Evolutionary conservation across 2,797 vertebrate species (phyloP).

Genomic region (Acrocephalus scirpaceus): DNA sequence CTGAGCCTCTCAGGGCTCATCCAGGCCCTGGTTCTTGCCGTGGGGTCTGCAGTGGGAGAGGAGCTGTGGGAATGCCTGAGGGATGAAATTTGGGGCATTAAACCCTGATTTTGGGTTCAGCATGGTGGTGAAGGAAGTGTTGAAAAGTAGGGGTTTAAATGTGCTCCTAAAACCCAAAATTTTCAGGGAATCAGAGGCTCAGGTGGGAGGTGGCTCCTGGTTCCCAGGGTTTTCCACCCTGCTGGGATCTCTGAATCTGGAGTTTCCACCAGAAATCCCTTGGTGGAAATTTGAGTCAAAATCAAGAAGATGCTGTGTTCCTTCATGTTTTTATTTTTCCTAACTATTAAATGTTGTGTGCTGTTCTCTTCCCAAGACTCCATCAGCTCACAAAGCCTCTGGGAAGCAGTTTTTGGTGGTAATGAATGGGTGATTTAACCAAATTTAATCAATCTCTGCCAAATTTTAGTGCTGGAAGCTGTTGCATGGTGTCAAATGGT

Average conservation of each 20-base stretch:
- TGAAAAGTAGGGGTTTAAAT: neutral
- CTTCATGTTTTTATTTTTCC: neutral
- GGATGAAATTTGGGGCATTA: neutral
- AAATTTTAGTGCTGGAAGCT: neutral
- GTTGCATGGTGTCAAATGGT: fast-evolving
- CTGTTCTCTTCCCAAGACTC: neutral
- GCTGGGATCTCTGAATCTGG: neutral
- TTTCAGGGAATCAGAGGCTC: neutral
- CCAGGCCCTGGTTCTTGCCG: neutral
- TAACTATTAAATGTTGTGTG: neutral
- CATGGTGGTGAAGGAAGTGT: fast-evolving
- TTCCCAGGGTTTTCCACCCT: neutral
- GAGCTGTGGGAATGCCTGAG: neutral
- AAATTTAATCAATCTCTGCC: neutral
- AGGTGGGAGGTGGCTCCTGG: neutral
- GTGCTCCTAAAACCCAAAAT: neutral
- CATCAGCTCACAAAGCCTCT: neutral
- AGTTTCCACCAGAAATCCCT: neutral
- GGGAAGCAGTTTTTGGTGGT: neutral
- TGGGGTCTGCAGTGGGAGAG: neutral
- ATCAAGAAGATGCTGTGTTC: fast-evolving
- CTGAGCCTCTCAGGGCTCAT: neutral
- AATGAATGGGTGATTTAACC: neutral
- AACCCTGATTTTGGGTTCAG: neutral
- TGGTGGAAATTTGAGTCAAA: neutral